Conservation (phyloP, 1,140 invertebrate genomes). For the Venustaconcha ellipsiformis region DNA sequence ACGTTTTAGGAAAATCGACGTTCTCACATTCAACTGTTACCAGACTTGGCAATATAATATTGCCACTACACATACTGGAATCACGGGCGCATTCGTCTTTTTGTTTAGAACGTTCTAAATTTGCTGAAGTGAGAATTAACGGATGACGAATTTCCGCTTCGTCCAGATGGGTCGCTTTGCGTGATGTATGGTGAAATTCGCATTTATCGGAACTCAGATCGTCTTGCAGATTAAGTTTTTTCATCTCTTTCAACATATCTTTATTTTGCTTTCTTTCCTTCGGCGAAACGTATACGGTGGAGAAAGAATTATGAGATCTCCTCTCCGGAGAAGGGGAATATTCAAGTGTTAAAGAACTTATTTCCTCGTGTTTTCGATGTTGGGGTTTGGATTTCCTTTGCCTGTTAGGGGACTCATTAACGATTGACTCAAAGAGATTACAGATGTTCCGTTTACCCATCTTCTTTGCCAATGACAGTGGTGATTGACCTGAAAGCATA, state of each 20-base stretch:
- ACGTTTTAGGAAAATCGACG: slow-evolving; percentile 9
- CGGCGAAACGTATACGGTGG: slow-evolving; percentile 1
- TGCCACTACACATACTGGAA: no score
- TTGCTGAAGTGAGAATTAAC: no score
- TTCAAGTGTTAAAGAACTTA: slow-evolving; percentile 9
- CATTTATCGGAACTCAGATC: no score
- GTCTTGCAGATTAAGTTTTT: no score
- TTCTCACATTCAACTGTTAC: background rate
- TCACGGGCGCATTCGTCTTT: no score
- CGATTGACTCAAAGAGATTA: background rate
- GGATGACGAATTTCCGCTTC: no score
- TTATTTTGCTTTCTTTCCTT: no score
- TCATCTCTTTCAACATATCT: no score
- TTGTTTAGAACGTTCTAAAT: no score
- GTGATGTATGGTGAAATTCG: no score
- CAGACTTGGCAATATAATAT: no score
- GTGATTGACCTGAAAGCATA: slow-evolving; percentile 14
- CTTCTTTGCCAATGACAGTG: slow-evolving; percentile 15
- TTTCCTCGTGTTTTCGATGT: slow-evolving; percentile 2
- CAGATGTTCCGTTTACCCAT: background rate
- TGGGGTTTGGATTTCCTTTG: slow-evolving; percentile 11
- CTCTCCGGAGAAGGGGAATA: slow-evolving; percentile 26
- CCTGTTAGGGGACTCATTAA: background rate
- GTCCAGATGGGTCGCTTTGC: no score
- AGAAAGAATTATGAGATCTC: background rate